These are phyloP conservation scores for Erethizon dorsatum DNA, from an alignment of 2,797 vertebrate species.

Conservation along the genomic window DNA sequence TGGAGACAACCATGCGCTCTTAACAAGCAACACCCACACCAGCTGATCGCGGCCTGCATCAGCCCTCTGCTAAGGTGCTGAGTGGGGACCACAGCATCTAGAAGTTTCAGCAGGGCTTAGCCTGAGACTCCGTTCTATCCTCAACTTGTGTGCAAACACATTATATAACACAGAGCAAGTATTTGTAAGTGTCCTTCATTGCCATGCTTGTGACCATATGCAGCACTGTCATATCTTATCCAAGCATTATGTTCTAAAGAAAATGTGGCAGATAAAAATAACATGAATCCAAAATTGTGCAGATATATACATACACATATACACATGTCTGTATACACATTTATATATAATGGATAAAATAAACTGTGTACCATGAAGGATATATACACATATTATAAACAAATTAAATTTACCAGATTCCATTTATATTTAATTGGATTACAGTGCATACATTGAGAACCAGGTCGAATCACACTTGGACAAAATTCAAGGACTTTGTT, in stretches of 20 bases:
- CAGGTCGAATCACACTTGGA: neutral
- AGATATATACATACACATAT: neutral
- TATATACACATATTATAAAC: neutral
- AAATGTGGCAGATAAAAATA: conserved; percentile 19
- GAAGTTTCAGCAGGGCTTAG: neutral
- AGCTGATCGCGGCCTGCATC: neutral
- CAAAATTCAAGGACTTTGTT: neutral
- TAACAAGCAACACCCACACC: neutral
- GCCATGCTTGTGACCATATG: neutral
- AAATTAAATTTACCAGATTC: neutral
- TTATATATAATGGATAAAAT: neutral
- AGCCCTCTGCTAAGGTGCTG: neutral
- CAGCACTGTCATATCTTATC: neutral
- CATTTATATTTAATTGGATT: neutral
- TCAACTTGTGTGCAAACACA: neutral
- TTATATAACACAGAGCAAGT: neutral
- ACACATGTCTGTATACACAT: neutral
- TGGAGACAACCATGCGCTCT: neutral
- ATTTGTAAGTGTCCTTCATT: neutral
- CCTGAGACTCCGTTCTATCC: neutral
- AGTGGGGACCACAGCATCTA: neutral
- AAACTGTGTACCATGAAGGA: neutral
- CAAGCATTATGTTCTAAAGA: conserved; percentile 11
- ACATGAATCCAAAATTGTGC: neutral
- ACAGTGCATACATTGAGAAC: neutral